A percentile compares a stretch with the other conserved stretches of the same genome.
These are phyloP conservation scores for Scatophagus argus DNA, from an alignment of 2,113 vertebrate genomes.

Conservation along the genomic window DNA sequence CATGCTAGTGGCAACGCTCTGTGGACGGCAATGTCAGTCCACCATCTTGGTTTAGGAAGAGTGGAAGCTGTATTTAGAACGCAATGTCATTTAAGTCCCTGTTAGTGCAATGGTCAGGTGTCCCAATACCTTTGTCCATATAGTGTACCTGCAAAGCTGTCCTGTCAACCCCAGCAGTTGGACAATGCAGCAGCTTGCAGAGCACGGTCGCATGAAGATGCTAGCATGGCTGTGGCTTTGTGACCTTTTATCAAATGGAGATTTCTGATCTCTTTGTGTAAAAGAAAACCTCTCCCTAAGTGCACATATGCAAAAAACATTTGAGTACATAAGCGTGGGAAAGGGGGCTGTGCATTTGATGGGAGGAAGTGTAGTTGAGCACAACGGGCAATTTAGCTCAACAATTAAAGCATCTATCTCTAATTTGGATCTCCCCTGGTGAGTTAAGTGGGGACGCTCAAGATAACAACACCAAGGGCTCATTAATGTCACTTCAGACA, in stretches of 20 bases:
- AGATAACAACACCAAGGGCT: conserved; percentile 72
- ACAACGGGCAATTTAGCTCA: conserved; percentile 60
- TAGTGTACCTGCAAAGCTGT: no score
- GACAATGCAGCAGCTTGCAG: no score
- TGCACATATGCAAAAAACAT: not conserved
- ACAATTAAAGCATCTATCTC: conserved; percentile 65
- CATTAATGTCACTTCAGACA: conserved; percentile 72
- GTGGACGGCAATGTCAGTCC: not conserved
- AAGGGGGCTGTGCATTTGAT: conserved; percentile 33
- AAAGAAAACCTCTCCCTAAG: conserved; percentile 11
- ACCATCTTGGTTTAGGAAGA: not conserved
- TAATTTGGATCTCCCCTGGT: conserved; percentile 68
- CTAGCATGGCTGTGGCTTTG: not conserved
- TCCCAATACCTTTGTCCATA: no score
- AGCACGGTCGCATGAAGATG: not conserved
- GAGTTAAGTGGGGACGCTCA: conserved; percentile 67
- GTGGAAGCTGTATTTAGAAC: no score
- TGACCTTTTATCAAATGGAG: conserved; percentile 1
- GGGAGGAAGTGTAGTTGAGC: conserved; percentile 51
- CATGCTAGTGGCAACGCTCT: not conserved
- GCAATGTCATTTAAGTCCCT: no score
- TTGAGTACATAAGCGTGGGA: conserved; percentile 21
- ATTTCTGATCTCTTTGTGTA: not conserved
- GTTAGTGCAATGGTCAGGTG: no score
- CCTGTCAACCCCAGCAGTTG: no score